phyloP scores from a whole-genome alignment of 2,888 invertebrate species.

The Athetis lepigone region DNA sequence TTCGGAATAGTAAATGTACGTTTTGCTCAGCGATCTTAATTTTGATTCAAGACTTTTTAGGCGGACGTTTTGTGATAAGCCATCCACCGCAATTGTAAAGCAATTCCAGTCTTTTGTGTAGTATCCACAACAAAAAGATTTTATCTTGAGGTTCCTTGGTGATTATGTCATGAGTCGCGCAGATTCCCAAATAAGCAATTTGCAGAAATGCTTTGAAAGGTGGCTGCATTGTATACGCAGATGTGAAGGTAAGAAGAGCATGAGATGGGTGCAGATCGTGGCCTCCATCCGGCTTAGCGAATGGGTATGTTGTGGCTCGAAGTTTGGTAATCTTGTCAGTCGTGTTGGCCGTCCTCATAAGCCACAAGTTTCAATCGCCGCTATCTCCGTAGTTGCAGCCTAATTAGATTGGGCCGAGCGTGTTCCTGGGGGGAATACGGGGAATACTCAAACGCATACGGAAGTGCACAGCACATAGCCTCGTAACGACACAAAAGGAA shows the following conservation, averaged over 20 bases:
- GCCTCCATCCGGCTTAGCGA: constrained; percentile 52
- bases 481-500: constrained; percentile 64
- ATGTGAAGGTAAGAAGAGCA: constrained; percentile 44
- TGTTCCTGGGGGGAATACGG: constrained; percentile 64
- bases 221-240: constrained; percentile 50
- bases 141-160: constrained; percentile 71
- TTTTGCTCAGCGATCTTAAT: constrained; percentile 62
- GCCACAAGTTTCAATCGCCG: constrained; percentile 80
- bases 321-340: constrained; percentile 81
- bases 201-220: constrained; percentile 65
- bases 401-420: constrained; percentile 82
- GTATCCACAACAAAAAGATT: constrained; percentile 77
- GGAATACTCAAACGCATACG: constrained; percentile 58
- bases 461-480: constrained; percentile 65
- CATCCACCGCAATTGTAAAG: constrained; percentile 70
- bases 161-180: constrained; percentile 72
- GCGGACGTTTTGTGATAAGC: constrained; percentile 68
- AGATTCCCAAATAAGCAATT: constrained; percentile 72
- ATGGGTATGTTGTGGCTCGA: constrained; percentile 65
- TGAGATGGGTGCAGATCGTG: constrained; percentile 53
- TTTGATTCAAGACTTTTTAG: constrained; percentile 67
- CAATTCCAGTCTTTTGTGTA: constrained; percentile 74
- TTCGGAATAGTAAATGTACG: constrained; percentile 53
- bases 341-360: constrained; percentile 73
- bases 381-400: constrained; percentile 76